Percentiles rank a stretch among this genome's conserved stretches.
Evolutionary conservation across 2,888 invertebrate genomes (phyloP).

Genomic region (Dione vanillae): DNA sequence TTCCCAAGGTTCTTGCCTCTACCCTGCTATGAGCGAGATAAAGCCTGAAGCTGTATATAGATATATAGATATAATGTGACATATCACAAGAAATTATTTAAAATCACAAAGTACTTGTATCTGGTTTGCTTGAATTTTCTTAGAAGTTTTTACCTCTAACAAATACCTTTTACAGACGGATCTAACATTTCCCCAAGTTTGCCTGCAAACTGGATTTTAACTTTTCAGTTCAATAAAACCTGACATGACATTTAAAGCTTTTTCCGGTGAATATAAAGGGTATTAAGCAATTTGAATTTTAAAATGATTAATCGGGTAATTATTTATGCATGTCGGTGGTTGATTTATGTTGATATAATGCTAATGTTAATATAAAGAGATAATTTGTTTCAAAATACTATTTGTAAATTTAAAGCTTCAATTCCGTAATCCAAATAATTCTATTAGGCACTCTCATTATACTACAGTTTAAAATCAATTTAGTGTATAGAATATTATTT

Average conservation of each 20-base stretch:
- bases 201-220: constrained; percentile 17
- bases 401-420: no score
- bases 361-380: not conserved
- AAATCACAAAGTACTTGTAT: not conserved
- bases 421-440: no score
- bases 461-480: no score
- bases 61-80: not conserved
- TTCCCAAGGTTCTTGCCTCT: no score
- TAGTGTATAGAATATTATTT: no score
- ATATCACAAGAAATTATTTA: not conserved
- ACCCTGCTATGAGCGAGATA: not conserved
- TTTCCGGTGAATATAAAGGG: not conserved
- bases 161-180: constrained; percentile 17
- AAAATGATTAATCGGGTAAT: constrained; percentile 2
- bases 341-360: not conserved
- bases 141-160: constrained; percentile 7
- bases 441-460: no score
- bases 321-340: not conserved
- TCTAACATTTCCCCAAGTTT: constrained; percentile 24
- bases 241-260: constrained; percentile 26
- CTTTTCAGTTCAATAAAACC: constrained; percentile 26
- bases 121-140: not conserved
- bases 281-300: not conserved
- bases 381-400: not conserved
- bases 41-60: no score